phyloP scores from a whole-genome alignment of 2,113 vertebrate species.

The Callithrix jacchus region DNA sequence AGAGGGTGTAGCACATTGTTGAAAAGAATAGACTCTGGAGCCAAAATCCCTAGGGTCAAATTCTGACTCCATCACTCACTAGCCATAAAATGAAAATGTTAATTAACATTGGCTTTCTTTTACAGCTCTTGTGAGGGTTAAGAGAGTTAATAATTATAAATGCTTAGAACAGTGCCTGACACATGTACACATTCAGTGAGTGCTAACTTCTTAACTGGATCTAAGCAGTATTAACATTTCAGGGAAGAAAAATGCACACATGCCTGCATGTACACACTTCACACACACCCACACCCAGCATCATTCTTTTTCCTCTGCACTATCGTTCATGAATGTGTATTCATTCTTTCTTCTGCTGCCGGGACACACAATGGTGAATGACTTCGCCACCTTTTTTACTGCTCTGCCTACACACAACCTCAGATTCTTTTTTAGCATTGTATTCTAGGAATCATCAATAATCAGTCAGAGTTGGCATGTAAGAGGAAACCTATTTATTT shows the following conservation, averaged over 20 bases:
- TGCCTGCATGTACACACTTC: not conserved
- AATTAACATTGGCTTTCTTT: not conserved
- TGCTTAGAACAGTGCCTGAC: not conserved
- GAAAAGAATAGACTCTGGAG: not conserved
- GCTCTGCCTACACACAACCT: not conserved
- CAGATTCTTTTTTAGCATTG: not conserved
- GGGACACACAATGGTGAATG: not conserved
- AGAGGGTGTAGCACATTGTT: not conserved
- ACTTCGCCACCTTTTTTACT: not conserved
- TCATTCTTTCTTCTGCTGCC: not conserved
- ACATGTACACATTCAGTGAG: not conserved
- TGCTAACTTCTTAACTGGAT: not conserved
- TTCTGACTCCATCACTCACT: not conserved
- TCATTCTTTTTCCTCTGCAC: not conserved
- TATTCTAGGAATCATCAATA: not conserved
- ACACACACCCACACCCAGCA: rapidly evolving
- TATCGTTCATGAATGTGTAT: rapidly evolving
- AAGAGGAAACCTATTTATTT: not conserved
- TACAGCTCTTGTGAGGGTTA: not conserved
- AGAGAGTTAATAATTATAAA: not conserved
- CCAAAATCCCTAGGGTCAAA: not conserved
- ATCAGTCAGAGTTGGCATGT: not conserved
- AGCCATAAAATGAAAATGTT: rapidly evolving
- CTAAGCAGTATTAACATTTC: not conserved
- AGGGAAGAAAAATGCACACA: not conserved